phyloP scores from a whole-genome alignment of 1,140 invertebrate species.

The Grapholita molesta region DNA sequence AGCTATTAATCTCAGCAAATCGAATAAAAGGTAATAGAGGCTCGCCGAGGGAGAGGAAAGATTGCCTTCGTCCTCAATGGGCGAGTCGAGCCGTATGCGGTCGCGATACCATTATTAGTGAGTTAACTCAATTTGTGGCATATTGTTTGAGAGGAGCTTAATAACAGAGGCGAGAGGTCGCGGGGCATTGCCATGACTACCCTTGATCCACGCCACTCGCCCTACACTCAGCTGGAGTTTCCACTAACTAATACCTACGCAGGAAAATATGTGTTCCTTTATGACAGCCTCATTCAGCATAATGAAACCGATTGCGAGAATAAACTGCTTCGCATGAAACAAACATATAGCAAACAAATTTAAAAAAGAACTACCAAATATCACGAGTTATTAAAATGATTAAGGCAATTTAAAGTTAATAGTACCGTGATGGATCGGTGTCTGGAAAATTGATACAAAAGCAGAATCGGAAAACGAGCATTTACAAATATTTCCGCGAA shows the following conservation, averaged over 20 bases:
- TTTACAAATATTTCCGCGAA: conserved; percentile 31
- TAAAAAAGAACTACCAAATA: not conserved
- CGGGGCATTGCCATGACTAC: conserved; percentile 63
- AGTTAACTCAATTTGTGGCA: conserved; percentile 76
- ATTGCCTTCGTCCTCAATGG: conserved; percentile 59
- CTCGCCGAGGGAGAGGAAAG: conserved; percentile 44
- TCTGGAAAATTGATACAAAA: not conserved
- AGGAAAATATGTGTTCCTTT: conserved; percentile 17
- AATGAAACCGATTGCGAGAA: conserved; percentile 6
- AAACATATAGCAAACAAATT: not conserved
- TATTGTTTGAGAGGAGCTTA: conserved; percentile 75
- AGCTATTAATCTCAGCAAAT: conserved; percentile 68
- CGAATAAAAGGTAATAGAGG: conserved; percentile 69
- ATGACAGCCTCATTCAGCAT: conserved; percentile 9
- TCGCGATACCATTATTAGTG: conserved; percentile 73
- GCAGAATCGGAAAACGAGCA: not conserved
- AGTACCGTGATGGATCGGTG: not conserved
- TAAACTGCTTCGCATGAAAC: not conserved
- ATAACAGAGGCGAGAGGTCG: conserved; percentile 68
- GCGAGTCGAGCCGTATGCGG: conserved; percentile 50
- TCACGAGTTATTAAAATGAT: not conserved
- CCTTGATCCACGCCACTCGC: conserved; percentile 44
- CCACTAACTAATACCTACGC: conserved; percentile 20
- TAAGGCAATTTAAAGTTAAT: not conserved
- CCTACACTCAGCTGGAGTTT: conserved; percentile 28